Evolutionary conservation across 2,888 invertebrate genomes (phyloP), one percentile per base, ranked within the genome.

Genomic region (Pristionchus maxplancki): DNA sequence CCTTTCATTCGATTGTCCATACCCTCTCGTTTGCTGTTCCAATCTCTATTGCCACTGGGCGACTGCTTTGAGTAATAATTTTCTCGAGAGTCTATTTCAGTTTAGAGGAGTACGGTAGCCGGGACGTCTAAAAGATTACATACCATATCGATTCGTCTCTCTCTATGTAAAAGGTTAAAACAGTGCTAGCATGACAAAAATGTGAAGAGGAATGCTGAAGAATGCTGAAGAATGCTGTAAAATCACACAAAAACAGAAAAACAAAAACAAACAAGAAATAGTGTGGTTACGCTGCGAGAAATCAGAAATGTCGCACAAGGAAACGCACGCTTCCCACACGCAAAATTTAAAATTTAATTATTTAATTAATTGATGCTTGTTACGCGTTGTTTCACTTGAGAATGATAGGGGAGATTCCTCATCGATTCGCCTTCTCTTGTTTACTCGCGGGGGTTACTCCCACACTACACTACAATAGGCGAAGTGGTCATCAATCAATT

Each of bases 81-180:
- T n/a, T n/a, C n/a, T n/a, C n/a, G n/a, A n/a, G n/a, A n/a, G n/a
- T n/a, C n/a, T n/a, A n/a, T n/a, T n/a, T n/a, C n/a, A n/a, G n/a
- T n/a, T n/a, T n/a, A n/a, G n/a, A n/a, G n/a, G n/a, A n/a, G n/a
- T n/a, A n/a, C n/a, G n/a, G n/a, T n/a, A n/a, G n/a, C n/a, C n/a
- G n/a, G n/a, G n/a, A n/a, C n/a, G n/a, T 74, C 74, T 40, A 40
- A 74, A 40, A 74, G 31, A 44, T 20, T 5, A 74, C 67, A 74
- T 40, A 74, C 74, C 74, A 74, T 74, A 74, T 74, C 74, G 74
- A 74, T 74, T 74, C 74, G 74, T 74, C 40, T 74, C 74, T 74
- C 40, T 74, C 74, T 74, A 17, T 74, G 74, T 74, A 74, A 37
- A 40, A 74, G 74, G 74, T 67, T 31, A 34, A 67, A 34, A 13